These are phyloP conservation scores for Brachionus koreanus DNA, from an alignment of 1,140 invertebrate genomes.

Conservation along the genomic window DNA sequence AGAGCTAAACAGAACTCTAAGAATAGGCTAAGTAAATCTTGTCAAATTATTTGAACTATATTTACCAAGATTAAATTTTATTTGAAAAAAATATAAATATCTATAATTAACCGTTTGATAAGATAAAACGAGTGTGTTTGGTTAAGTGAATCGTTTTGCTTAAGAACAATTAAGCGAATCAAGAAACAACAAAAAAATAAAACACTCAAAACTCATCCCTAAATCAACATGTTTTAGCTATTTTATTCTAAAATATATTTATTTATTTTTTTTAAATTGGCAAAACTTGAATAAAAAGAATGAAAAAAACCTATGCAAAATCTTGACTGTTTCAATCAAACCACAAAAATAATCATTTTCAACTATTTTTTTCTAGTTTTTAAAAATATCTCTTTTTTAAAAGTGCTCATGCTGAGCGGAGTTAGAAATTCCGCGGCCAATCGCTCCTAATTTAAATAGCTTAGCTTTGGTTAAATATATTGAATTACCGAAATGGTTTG, in stretches of 20 bases:
- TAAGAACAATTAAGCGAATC: not conserved
- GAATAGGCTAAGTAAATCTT: not conserved
- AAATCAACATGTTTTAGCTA: slow-evolving; percentile 10
- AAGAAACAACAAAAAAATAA: slow-evolving; percentile 13
- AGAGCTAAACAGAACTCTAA: slow-evolving; percentile 26
- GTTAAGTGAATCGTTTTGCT: not conserved
- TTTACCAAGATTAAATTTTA: slow-evolving; percentile 27
- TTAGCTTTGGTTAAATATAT: not conserved
- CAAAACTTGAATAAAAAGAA: not conserved
- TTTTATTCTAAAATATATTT: not conserved
- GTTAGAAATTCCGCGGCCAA: not conserved
- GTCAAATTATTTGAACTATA: not conserved
- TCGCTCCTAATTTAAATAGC: not conserved
- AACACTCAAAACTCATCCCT: slow-evolving; percentile 4
- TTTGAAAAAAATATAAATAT: not conserved
- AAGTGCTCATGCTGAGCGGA: not conserved
- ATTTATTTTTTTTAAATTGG: not conserved
- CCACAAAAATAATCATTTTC: not conserved
- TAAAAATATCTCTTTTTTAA: not conserved
- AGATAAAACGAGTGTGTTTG: not conserved
- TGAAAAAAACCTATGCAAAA: not conserved
- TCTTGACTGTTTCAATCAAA: not conserved
- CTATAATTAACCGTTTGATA: slow-evolving; percentile 25
- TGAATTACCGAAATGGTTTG: not conserved
- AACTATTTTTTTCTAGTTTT: not conserved